Base-by-base conservation (phyloP, 2,797 vertebrate species). In the Halcyon smyrnensis region DNA sequence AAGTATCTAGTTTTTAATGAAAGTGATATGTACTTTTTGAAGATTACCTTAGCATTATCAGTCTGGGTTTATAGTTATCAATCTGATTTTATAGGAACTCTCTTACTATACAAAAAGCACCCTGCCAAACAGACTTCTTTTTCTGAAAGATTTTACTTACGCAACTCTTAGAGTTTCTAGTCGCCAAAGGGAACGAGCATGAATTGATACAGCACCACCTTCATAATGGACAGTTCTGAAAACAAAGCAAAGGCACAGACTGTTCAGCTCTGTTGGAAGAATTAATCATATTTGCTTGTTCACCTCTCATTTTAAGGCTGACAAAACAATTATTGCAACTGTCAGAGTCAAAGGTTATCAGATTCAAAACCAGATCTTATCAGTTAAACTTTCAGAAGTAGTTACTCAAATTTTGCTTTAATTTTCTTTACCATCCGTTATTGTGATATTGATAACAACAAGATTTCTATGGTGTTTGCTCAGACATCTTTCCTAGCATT, bases 161-260 rank as follows among this genome's bases (percentile, higher is more conserved):
- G 99, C 98, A 54, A 99, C 99, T 90, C 99, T 97, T 45, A 99
- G 98, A 4, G 99, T 99, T 98, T 99, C 99, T 43, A 99, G 97
- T 88, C 99, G 98, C 99, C 99, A 99, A 79, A 99, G 98, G 57
- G 99, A 99, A 84, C 99, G 98, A 34, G 99, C 99, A 1, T 99
- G 99, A 93, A 98, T 98, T 34, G 99, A 99, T 76, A 99, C 99
- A 11, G 99, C 98, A 67, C 99, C 99, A 3, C 99, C 99, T 96
- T 99, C 99, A 6, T 99, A 99, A 97, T 99, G 99, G 89, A 99
- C 99, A 28, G 98, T 98, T 97, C 99, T 99, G 98, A 54, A 98
- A 97, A 80, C 28, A 89, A 97, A 94, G 56, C 73, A 96, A 79
- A 74, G 57, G n/a, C 27, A 63, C 27, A 45, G 27, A 84, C 39